These are phyloP conservation scores for Enteromius treurensis DNA, from an alignment of 2,797 vertebrate species.

Conservation along the genomic window DNA sequence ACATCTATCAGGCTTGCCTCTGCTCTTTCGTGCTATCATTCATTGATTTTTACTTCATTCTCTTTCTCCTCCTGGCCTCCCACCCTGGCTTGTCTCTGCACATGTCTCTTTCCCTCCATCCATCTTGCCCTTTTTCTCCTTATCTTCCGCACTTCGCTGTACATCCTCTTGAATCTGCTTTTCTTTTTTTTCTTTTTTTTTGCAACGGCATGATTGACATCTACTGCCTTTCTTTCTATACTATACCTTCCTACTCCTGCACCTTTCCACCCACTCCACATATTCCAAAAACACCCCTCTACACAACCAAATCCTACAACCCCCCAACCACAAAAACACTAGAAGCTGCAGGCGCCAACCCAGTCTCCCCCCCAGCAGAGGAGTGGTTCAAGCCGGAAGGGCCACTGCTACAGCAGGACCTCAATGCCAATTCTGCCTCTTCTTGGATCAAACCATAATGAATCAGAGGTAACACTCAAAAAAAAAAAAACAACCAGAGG, in stretches of 20 bases:
- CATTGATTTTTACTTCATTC: slow-evolving; percentile 41
- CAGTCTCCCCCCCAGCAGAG: slow-evolving; percentile 68
- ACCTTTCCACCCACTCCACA: slow-evolving; percentile 37
- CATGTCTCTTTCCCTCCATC: neutral
- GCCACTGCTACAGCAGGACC: slow-evolving; percentile 80
- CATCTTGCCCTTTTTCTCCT: neutral
- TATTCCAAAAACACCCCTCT: slow-evolving; percentile 37
- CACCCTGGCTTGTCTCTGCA: slow-evolving; percentile 35
- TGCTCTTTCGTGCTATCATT: slow-evolving; percentile 52
- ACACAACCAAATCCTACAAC: slow-evolving; percentile 44
- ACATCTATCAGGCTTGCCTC: slow-evolving; percentile 1
- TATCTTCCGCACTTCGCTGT: slow-evolving; percentile 12
- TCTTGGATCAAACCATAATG: slow-evolving; percentile 83
- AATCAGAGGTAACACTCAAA: slow-evolving; percentile 65
- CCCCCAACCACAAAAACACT: slow-evolving; percentile 50
- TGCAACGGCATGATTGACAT: slow-evolving; percentile 32
- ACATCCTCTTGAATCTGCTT: neutral
- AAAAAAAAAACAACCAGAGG: neutral
- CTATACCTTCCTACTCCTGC: slow-evolving; percentile 40
- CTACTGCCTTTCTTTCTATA: slow-evolving; percentile 46
- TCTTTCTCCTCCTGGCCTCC: slow-evolving; percentile 46
- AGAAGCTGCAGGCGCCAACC: slow-evolving; percentile 74
- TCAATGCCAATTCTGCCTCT: slow-evolving; percentile 80
- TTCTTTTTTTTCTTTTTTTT: neutral
- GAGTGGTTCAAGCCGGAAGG: slow-evolving; percentile 79